Evolutionary conservation across 2,797 vertebrate species (phyloP), one percentile per base, ranked within the genome.

Genomic region (Syngnathus acus): DNA sequence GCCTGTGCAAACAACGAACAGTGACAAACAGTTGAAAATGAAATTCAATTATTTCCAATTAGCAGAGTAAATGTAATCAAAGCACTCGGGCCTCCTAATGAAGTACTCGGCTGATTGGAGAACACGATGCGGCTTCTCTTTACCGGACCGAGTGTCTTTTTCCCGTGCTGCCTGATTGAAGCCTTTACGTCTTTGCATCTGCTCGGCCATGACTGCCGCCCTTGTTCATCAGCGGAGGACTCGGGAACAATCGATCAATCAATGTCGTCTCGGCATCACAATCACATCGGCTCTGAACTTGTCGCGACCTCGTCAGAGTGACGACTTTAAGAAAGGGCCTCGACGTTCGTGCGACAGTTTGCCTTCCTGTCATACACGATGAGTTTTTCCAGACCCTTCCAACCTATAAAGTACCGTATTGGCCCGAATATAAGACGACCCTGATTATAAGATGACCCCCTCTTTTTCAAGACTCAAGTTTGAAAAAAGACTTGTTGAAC

Each of bases 151-250:
- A 9, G 53, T 26, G 11, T 21, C 17, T 9, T 4, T n/a, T 39
- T 62, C 39, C 21, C 13, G 23, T 67, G 67, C 71, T 51, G 53
- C 14, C 64, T 75, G 78, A 84, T 76, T 77, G 83, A 85, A 78
- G 80, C 71, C 71, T 82, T 84, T 64, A 73, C 60, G 70, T 65
- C 69, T 70, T 58, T 68, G 78, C 77, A 83, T 82, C 77, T 81
- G 81, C 85, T 81, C 75, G 71, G 84, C 82, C 78, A 68, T 77
- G 76, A 77, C 82, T 72, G 32, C 74, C 21, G 74, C 68, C 81
- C 59, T 69, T 78, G 80, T 83, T 84, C 78, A 86, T 88, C 81
- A 86, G 83, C 74, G 67, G 14, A 64, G 74, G 80, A 77, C 72
- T 75, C 55, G 71, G 32, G 74, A 70, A 77, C 79, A 84, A 88